Percentiles rank a stretch among this genome's conserved stretches.
Conservation (phyloP, 2,113 vertebrate species). For the Prunella fulvescens region DNA sequence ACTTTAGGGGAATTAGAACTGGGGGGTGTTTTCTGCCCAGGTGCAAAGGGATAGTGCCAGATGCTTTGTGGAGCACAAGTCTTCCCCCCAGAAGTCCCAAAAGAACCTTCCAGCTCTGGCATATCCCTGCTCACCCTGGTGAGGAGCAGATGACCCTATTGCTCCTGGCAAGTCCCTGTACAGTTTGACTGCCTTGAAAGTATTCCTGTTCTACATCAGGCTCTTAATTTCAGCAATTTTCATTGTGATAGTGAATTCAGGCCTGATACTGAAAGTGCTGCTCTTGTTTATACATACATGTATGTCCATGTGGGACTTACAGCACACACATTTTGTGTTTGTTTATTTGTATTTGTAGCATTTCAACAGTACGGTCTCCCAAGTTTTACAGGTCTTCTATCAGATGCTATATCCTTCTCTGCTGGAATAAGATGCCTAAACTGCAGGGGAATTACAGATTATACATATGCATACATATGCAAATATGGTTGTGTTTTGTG, state of each 20-base stretch:
- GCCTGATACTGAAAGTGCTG: background rate
- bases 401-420: background rate
- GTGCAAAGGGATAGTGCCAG: background rate
- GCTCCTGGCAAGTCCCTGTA: background rate
- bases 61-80: background rate
- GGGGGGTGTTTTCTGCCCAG: background rate
- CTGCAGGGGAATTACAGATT: background rate
- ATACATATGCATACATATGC: background rate
- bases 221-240: background rate
- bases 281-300: accelerated
- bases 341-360: background rate
- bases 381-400: background rate
- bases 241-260: background rate
- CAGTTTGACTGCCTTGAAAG: background rate
- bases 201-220: background rate
- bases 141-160: background rate
- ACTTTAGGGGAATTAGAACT: background rate
- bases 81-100: background rate
- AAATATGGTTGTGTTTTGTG: background rate
- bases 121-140: background rate
- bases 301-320: background rate
- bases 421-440: background rate
- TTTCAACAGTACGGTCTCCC: background rate
- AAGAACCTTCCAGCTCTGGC: background rate
- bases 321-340: background rate